Percentiles rank a stretch among this genome's conserved stretches.
Evolutionary conservation across 2,113 vertebrate species (phyloP).

Genomic region (Istiophorus platypterus): DNA sequence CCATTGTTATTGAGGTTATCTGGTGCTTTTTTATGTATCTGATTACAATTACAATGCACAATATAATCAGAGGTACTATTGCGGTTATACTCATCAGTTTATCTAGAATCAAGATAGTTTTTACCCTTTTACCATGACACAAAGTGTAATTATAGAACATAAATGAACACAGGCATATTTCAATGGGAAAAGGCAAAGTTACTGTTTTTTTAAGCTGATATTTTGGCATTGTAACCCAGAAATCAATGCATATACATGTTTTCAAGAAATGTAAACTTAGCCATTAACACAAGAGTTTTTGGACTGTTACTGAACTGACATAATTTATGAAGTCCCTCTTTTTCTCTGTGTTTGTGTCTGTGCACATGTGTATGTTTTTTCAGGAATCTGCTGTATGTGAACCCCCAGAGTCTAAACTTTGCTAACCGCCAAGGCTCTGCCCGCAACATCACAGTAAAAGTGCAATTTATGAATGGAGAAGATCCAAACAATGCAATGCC

Average conservation of each 20-base stretch:
- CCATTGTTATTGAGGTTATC: neutral
- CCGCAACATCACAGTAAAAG: constrained; percentile 98
- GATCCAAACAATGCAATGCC: constrained; percentile 96
- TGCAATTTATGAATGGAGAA: constrained; percentile 99
- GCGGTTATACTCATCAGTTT: neutral
- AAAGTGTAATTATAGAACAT: neutral
- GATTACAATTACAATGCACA: neutral
- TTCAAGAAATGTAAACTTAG: too few relatives aligned
- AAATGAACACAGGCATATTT: too few relatives aligned
- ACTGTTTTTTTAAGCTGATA: too few relatives aligned
- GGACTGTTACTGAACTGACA: neutral
- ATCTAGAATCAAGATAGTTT: too few relatives aligned
- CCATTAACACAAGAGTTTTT: neutral
- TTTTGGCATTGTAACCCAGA: too few relatives aligned
- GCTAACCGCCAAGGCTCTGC: constrained; percentile 98
- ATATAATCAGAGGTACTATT: neutral
- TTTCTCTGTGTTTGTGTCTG: constrained; percentile 13
- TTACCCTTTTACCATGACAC: too few relatives aligned
- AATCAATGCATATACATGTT: too few relatives aligned
- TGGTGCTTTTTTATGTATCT: neutral
- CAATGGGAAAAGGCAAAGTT: too few relatives aligned
- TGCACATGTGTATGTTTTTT: constrained; percentile 43
- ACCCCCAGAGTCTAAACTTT: constrained; percentile 98
- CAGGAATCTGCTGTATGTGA: constrained; percentile 97
- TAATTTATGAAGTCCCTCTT: neutral